phyloP scores from a whole-genome alignment of 2,888 invertebrate genomes.

The Cynaeus angustus region DNA sequence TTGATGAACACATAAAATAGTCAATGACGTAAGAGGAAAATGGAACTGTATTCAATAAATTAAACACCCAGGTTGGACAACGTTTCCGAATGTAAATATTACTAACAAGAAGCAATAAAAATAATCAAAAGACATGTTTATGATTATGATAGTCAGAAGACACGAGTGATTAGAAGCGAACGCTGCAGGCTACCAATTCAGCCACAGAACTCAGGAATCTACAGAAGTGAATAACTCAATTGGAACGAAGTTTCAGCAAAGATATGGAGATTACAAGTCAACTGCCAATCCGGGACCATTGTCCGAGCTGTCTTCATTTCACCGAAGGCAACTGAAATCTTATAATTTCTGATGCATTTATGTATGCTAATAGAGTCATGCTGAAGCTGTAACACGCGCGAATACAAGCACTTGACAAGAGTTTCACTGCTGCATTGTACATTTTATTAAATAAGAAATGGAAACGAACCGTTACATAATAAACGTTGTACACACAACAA shows the following conservation, averaged over 20 bases:
- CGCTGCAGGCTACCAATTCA: conserved; percentile 36
- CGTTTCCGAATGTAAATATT: conserved; percentile 32
- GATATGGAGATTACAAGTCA: conserved; percentile 60
- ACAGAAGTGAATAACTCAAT: conserved; percentile 58
- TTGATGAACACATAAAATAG: conserved; percentile 4
- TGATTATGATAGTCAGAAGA: conserved; percentile 42
- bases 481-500: no score
- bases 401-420: conserved; percentile 55
- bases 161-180: conserved; percentile 30
- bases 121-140: conserved; percentile 42
- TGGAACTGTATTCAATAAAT: conserved; percentile 16
- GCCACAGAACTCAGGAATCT: conserved; percentile 20
- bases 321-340: conserved; percentile 49
- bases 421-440: conserved; percentile 14
- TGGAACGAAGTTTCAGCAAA: conserved; percentile 51
- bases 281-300: conserved; percentile 61
- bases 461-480: no score
- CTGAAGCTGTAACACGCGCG: conserved; percentile 59
- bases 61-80: conserved; percentile 18
- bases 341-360: conserved; percentile 62
- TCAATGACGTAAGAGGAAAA: conserved; percentile 9
- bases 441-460: conserved; percentile 17
- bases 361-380: conserved; percentile 64
- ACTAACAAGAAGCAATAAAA: conserved; percentile 42
- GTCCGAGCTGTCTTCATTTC: conserved; percentile 60